Evolutionary conservation across 2,797 vertebrate genomes (phyloP).

Genomic region (Tauraco hartlaubi): DNA sequence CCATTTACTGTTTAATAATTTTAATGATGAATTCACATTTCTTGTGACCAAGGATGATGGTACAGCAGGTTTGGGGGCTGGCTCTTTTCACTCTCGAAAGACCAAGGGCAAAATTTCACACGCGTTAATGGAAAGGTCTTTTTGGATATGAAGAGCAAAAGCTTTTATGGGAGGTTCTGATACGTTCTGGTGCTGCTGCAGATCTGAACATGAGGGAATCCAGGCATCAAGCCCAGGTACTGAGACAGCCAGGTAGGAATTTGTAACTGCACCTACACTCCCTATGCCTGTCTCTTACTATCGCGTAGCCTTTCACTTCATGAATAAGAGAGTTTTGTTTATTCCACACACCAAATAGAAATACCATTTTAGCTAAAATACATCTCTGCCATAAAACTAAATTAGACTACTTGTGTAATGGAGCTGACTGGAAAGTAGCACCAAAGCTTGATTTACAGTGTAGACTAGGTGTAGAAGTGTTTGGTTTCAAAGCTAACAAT

Average conservation of each 20-base stretch:
- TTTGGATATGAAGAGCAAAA: neutral
- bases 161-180: neutral
- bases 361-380: constrained; percentile 3
- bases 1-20: constrained; percentile 65
- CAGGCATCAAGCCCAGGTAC: neutral
- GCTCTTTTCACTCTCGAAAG: neutral
- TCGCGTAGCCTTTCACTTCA: neutral
- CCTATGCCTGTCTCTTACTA: neutral
- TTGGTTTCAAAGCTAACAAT: constrained; percentile 21
- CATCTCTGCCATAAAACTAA: neutral
- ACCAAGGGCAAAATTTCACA: neutral
- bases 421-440: constrained; percentile 5
- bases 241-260: neutral
- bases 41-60: neutral
- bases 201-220: neutral
- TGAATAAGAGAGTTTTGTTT: neutral
- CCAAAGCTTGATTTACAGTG: neutral
- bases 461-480: neutral
- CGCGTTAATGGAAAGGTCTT: neutral
- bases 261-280: neutral
- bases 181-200: neutral
- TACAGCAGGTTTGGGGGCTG: neutral
- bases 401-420: neutral
- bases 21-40: constrained; percentile 15
- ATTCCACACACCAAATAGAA: neutral